These are phyloP conservation scores for Luehdorfia chinensis DNA, from an alignment of 1,140 invertebrate genomes.

Conservation along the genomic window DNA sequence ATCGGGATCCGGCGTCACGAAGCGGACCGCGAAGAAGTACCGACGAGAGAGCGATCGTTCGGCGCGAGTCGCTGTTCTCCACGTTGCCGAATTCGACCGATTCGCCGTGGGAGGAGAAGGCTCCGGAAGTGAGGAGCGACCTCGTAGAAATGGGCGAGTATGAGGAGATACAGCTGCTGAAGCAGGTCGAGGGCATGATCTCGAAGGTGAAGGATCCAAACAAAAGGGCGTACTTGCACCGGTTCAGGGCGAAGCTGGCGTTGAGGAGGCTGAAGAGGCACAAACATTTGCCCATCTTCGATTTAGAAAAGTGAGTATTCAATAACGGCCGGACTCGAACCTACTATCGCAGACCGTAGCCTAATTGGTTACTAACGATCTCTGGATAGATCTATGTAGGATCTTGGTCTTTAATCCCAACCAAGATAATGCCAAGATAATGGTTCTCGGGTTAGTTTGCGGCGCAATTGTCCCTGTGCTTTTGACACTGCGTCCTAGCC, in stretches of 20 bases:
- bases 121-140: slow-evolving; percentile 20
- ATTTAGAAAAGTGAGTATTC: slow-evolving; percentile 63
- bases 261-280: slow-evolving; percentile 56
- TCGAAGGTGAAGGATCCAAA: slow-evolving; percentile 37
- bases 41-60: too few relatives aligned
- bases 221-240: slow-evolving; percentile 39
- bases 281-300: slow-evolving; percentile 59
- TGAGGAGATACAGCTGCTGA: slow-evolving; percentile 61
- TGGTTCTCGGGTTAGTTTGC: too few relatives aligned
- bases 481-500: too few relatives aligned
- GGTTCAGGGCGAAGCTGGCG: slow-evolving; percentile 48
- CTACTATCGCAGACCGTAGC: too few relatives aligned
- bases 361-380: too few relatives aligned
- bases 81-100: slow-evolving; percentile 43
- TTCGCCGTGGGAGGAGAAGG: slow-evolving; percentile 44
- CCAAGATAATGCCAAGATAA: too few relatives aligned
- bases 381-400: too few relatives aligned
- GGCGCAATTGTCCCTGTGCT: too few relatives aligned
- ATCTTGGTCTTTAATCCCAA: too few relatives aligned
- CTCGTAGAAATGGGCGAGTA: slow-evolving; percentile 52
- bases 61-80: slow-evolving; percentile 51
- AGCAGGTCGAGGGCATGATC: slow-evolving; percentile 49
- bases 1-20: too few relatives aligned
- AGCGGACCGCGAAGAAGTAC: too few relatives aligned
- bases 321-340: too few relatives aligned